Evolutionary conservation across 2,113 vertebrate species (phyloP).

Genomic region (Seriola rivoliana): DNA sequence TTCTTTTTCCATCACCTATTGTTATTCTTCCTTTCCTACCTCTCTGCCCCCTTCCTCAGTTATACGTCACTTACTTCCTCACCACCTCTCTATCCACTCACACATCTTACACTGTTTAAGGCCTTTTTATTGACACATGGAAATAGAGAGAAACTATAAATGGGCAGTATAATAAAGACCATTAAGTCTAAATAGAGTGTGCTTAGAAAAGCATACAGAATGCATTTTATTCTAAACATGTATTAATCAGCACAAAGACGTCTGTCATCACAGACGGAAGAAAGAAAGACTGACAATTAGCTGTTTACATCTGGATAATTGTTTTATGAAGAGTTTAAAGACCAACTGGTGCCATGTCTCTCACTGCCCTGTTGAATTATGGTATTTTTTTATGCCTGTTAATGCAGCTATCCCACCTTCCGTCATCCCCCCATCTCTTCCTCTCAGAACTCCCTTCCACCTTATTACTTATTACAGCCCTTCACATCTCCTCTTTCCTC

Average conservation of each 20-base stretch:
- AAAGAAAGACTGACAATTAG: not conserved
- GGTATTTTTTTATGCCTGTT: not conserved
- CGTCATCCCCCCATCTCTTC: not conserved
- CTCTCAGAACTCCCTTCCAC: not conserved
- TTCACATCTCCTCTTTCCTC: not conserved
- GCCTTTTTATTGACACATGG: conserved; percentile 30
- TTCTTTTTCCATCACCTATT: not conserved
- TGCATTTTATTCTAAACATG: not conserved
- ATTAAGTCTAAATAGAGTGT: conserved; percentile 14
- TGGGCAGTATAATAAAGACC: not conserved
- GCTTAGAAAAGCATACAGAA: not conserved
- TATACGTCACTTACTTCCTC: not conserved
- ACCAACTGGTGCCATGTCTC: not conserved
- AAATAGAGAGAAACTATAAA: conserved; percentile 18
- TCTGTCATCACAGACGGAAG: not conserved
- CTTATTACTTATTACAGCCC: no score
- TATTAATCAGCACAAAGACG: conserved; percentile 2
- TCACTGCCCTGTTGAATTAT: not conserved
- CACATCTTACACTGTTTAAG: not conserved
- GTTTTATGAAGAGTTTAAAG: not conserved
- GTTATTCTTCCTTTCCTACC: not conserved
- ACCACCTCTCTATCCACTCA: not conserved
- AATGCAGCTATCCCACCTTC: not conserved
- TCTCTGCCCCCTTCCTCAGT: not conserved
- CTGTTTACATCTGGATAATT: not conserved